Evolutionary conservation across 1,140 invertebrate species (phyloP), one percentile per base, ranked within the genome.

Genomic region (Muscidifurax raptorellus): DNA sequence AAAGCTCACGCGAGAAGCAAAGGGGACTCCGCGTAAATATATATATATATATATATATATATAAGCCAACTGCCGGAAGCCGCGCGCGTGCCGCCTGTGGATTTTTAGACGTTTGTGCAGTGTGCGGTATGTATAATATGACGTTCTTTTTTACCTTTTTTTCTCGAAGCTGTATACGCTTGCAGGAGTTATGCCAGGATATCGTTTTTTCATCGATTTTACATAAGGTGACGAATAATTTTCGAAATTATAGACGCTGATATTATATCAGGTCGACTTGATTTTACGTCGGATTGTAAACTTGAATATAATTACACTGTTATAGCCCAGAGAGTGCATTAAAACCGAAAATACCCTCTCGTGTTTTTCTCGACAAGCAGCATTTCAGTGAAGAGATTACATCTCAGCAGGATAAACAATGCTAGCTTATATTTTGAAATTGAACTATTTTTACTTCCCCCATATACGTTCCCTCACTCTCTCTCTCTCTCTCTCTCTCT

Each of bases 361-460:
- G 47, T 22, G 52, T 18, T 59, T 59, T 59, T n/a, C 52, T 59
- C n/a, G 22, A 59, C 22, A n/a, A 59, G 52, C 52, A 7, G 52
- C 18, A 59, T 59, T 59, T 59, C 5, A 59, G 52, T 6, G 52
- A n/a, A 59, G 52, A 59, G 52, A 59, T 59, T 59, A 59, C 52
- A 59, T 59, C 52, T 59, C 52, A n/a, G 52, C 18, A 59, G 52
- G 52, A 59, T n/a, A 59, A 59, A 59, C 52, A 59, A 59, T 59
- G 22, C 52, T 22, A 22, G 28, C 40, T 18, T 6, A 30, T 77
- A 25, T 77, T 77, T 77, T 77, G 47, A 77, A 28, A 77, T 52
- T 64, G 27, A 77, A 77, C 75, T 77, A 77, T 77, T 76, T 76
- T 76, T 76, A 76, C 36, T 64, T 32, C 27, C 59, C 36, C 64